Evolutionary conservation across 2,113 vertebrate species (phyloP).

Genomic region (Cepphus grylle): DNA sequence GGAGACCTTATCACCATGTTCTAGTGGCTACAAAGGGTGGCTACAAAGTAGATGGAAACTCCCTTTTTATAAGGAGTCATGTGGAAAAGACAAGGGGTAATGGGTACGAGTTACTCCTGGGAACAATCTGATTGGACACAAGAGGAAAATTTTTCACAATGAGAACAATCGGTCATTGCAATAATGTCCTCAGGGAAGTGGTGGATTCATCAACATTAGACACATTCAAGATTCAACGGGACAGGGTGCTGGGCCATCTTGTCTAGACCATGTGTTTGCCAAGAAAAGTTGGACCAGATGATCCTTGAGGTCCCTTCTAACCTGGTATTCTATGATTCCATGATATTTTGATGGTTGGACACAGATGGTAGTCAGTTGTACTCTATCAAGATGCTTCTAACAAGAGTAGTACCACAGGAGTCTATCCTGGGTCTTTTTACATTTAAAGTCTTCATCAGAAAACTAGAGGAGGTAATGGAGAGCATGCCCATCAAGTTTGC

Average conservation of each 20-base stretch:
- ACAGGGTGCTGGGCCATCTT: background rate
- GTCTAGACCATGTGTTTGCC: background rate
- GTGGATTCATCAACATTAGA: background rate
- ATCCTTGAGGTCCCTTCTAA: background rate
- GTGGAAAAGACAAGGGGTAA: background rate
- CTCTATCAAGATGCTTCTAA: background rate
- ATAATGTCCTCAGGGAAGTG: background rate
- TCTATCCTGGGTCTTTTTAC: background rate
- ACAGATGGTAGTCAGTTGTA: background rate
- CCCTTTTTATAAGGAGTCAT: background rate
- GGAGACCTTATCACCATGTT: too few species aligned
- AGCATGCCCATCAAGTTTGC: background rate
- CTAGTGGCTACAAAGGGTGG: too few species aligned
- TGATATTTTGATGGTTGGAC: background rate
- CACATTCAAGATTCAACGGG: background rate
- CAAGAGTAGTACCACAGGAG: background rate
- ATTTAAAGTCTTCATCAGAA: background rate
- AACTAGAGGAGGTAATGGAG: background rate
- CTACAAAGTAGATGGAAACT: background rate
- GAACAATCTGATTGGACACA: background rate
- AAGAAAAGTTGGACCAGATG: background rate
- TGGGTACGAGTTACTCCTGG: background rate
- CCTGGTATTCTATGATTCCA: background rate
- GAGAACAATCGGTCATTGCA: background rate
- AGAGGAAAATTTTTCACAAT: background rate